Percentiles rank a stretch among this genome's conserved stretches.
These are phyloP conservation scores for Thunnus maccoyii DNA, from an alignment of 2,113 vertebrate species.

Conservation along the genomic window DNA sequence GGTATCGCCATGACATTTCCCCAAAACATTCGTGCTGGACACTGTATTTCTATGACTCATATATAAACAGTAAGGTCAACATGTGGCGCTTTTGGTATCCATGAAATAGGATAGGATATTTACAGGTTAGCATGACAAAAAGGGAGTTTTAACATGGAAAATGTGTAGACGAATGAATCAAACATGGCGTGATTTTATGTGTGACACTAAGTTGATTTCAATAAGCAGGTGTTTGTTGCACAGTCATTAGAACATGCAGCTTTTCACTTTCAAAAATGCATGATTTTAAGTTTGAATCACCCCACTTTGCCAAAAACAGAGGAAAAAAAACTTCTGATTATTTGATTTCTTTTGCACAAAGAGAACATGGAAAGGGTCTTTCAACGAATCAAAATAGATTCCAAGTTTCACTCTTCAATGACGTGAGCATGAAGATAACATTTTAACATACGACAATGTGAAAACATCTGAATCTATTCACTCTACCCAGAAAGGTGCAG, in stretches of 20 bases:
- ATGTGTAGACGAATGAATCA: constrained; percentile 24
- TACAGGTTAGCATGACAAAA: constrained; percentile 25
- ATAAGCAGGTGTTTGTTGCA: constrained; percentile 28
- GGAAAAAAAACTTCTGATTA: not conserved
- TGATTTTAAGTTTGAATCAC: not conserved
- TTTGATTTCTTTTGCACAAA: not conserved
- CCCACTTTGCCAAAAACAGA: not conserved
- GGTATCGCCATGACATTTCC: constrained; percentile 14
- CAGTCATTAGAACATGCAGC: not conserved
- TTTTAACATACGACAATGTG: constrained; percentile 15
- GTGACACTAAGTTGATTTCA: not conserved
- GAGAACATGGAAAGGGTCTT: not conserved
- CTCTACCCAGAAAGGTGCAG: constrained; percentile 14
- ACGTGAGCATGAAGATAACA: not conserved
- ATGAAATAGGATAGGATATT: constrained; percentile 34
- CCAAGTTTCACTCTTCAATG: constrained; percentile 1
- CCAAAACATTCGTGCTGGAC: constrained; percentile 26
- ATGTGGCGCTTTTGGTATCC: constrained; percentile 4
- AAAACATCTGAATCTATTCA: constrained; percentile 21
- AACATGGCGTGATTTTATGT: constrained; percentile 6
- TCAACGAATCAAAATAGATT: not conserved
- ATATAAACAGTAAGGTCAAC: constrained; percentile 43
- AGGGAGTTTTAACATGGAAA: constrained; percentile 16
- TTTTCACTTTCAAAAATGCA: not conserved
- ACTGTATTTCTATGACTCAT: constrained; percentile 39